Percentiles rank a stretch among this genome's conserved stretches.
These are phyloP conservation scores for Poliocrania exsul DNA, from an alignment of 2,797 vertebrate genomes.

Conservation along the genomic window DNA sequence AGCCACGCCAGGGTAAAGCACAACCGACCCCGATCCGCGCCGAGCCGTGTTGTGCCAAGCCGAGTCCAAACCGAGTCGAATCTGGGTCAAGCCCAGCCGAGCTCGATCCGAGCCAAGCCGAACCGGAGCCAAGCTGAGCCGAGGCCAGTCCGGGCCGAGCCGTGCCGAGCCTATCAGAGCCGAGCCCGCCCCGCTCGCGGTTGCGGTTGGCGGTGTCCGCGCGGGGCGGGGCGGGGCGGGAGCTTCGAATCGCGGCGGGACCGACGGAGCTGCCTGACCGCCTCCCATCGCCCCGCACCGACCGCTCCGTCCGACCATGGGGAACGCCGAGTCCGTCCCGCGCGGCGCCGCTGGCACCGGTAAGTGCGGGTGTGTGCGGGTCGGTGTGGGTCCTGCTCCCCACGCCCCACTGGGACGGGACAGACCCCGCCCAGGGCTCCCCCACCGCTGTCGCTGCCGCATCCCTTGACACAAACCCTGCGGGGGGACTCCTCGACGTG, in stretches of 20 bases:
- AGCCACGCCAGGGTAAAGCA: neutral
- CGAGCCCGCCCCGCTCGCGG: neutral
- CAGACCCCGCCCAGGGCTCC: neutral
- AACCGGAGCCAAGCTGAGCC: neutral
- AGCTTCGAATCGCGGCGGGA: constrained; percentile 47
- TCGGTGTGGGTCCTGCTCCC: neutral
- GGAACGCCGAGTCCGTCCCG: constrained; percentile 51
- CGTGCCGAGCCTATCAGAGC: neutral
- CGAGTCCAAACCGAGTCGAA: neutral
- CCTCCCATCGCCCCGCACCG: rapidly evolving
- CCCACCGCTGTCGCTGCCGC: neutral
- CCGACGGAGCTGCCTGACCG: neutral
- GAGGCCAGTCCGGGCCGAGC: neutral
- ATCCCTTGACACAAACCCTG: rapidly evolving
- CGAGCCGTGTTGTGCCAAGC: neutral
- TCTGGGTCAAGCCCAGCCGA: neutral
- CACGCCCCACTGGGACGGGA: neutral
- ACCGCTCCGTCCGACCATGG: neutral
- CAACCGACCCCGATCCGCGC: neutral
- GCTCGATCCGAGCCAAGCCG: neutral
- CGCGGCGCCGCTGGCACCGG: neutral
- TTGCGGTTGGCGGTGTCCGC: neutral
- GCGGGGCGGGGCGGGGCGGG: too few species aligned
- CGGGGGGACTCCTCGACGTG: rapidly evolving
- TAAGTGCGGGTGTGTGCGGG: neutral